These are phyloP conservation scores for Drosophila pandora DNA, from an alignment of 1,140 invertebrate genomes.

Conservation along the genomic window DNA sequence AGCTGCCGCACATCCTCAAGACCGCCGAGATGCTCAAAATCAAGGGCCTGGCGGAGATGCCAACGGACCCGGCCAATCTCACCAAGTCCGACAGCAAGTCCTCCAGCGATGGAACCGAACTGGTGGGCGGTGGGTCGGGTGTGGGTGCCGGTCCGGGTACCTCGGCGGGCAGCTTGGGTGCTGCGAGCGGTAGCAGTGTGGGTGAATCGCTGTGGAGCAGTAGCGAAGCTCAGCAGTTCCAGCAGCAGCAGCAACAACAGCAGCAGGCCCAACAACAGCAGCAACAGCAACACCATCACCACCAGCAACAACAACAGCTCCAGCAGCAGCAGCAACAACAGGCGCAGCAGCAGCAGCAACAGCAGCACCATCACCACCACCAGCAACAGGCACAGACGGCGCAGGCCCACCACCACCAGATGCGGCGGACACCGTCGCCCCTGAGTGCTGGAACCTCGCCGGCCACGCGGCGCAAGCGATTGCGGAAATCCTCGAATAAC, in stretches of 20 bases:
- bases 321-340: constrained; percentile 71
- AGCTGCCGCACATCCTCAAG: constrained; percentile 93
- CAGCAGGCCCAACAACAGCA: constrained; percentile 53
- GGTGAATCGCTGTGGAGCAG: constrained; percentile 81
- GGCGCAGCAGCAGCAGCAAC: constrained; percentile 67
- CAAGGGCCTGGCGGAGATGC: constrained; percentile 93
- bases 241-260: constrained; percentile 69
- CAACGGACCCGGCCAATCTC: constrained; percentile 87
- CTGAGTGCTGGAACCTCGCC: constrained; percentile 79
- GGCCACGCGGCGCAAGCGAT: constrained; percentile 86
- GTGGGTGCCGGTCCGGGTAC: constrained; percentile 50
- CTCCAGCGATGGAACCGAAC: constrained; percentile 77
- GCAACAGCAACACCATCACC: constrained; percentile 66
- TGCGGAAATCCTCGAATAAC: constrained; percentile 88
- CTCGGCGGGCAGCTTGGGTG: constrained; percentile 61
- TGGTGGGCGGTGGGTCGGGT: constrained; percentile 57
- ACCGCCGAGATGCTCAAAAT: constrained; percentile 95
- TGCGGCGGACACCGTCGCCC: constrained; percentile 78
- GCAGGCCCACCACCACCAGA: constrained; percentile 76
- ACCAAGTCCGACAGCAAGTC: constrained; percentile 87
- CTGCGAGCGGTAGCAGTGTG: constrained; percentile 68
- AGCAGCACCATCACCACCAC: constrained; percentile 72
- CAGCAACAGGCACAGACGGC: constrained; percentile 70
- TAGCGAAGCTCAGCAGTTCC: constrained; percentile 79
- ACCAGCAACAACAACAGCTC: constrained; percentile 68